phyloP scores from a whole-genome alignment of 2,888 invertebrate genomes.

The Crematogaster levior region DNA sequence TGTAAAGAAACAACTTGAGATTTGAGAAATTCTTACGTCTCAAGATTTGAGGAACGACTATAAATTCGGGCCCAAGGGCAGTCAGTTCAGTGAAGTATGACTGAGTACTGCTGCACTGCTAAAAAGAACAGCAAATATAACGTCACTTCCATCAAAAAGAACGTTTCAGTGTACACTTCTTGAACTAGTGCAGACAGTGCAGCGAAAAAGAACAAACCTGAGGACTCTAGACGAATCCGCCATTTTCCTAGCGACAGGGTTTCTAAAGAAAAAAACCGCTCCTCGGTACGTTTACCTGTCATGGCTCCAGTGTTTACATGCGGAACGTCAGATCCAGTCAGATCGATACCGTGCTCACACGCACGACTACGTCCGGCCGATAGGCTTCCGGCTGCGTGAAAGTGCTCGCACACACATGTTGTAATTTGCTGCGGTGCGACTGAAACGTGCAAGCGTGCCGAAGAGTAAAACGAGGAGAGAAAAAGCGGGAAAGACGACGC shows the following conservation, averaged over 20 bases:
- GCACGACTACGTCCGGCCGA: neutral
- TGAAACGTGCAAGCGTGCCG: neutral
- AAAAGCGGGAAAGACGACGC: neutral
- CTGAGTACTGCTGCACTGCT: no score
- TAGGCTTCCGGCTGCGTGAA: neutral
- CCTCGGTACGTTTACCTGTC: neutral
- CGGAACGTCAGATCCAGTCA: conserved; percentile 68
- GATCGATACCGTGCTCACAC: conserved; percentile 62
- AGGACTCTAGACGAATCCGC: neutral
- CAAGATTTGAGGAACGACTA: no score
- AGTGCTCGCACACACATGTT: conserved; percentile 59
- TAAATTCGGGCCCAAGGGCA: no score
- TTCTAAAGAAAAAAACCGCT: neutral
- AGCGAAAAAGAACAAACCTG: no score
- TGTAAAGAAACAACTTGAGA: no score
- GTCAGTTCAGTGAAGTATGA: no score
- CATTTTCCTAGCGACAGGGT: neutral
- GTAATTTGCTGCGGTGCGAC: neutral
- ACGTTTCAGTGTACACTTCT: no score
- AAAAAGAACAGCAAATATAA: no score
- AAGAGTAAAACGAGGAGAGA: neutral
- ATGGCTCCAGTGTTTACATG: conserved; percentile 61
- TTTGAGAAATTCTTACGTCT: no score
- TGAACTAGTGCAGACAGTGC: no score
- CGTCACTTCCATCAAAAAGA: no score